Evolutionary conservation across 2,113 vertebrate genomes (phyloP), one percentile per base, ranked within the genome.

Genomic region (Megaceryle torquata): DNA sequence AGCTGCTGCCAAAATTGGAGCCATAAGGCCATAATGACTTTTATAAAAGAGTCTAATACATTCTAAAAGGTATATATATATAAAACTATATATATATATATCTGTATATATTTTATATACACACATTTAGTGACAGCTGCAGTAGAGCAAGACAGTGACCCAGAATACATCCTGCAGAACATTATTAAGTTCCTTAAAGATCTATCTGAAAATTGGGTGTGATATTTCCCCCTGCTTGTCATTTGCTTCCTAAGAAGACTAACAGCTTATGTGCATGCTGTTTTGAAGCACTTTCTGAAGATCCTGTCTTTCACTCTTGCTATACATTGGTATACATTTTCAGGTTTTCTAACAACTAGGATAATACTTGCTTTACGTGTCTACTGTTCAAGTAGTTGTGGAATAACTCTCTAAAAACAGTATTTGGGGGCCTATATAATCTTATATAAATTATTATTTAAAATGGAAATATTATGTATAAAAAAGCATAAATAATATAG

Each of bases 371-470:
- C 83, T 95, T 96, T 94, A 75, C 54, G 28, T 77, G 70, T 86
- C 75, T 95, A 53, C 50, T 92, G 61, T 78, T 97, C 60, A 60
- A 63, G 57, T 57, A 93, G 51, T 31, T 87, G 60, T 78, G 64
- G 61, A 96, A 96, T 88, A 96, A 87, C 96, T 91, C 59, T 95
- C 97, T 92, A 92, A 94, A 97, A 96, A 86, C 61, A 95, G 78
- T 56, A 31, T 59, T 57, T 18, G 5, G 3, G 21, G 26, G 33
- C 20, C 60, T 51, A 39, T 10, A 65, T 21, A 92, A 95, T 61
- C 68, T 88, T 50, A 88, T 22, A 91, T 65, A 96, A 95, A 29
- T 83, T 83, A 64, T 59, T 92, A 95, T 85, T 97, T 96, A 88
- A 88, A 94, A 88, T 83, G 59, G 63, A 63, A 97, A 82, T 87